phyloP scores from a whole-genome alignment of 2,113 vertebrate species.

The Tragelaphus buxtoni region DNA sequence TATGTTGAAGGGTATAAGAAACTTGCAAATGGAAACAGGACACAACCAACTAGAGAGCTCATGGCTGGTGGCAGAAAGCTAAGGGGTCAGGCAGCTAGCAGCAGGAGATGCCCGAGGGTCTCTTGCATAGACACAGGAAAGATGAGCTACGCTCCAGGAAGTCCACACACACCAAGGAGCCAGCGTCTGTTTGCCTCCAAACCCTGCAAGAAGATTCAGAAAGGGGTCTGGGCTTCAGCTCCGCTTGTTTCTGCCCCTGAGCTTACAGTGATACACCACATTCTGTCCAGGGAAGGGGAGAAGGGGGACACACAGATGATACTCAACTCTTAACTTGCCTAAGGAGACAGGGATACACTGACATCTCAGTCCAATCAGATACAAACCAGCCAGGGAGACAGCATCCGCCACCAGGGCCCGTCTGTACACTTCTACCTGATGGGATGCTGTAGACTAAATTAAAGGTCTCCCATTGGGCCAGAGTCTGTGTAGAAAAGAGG shows the following conservation, averaged over 20 bases:
- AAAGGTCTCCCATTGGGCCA: neutral
- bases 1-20: neutral
- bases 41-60: too few relatives aligned
- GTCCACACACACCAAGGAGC: accelerated
- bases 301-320: too few relatives aligned
- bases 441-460: accelerated
- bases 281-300: neutral
- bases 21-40: neutral
- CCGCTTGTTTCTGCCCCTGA: neutral
- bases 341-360: neutral
- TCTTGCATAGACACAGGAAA: too few relatives aligned
- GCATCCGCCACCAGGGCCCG: neutral
- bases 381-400: too few relatives aligned
- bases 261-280: neutral
- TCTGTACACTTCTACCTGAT: neutral
- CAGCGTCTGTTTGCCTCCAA: accelerated
- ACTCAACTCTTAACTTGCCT: accelerated
- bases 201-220: too few relatives aligned
- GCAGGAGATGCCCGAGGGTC: accelerated
- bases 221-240: neutral
- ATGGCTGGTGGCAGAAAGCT: accelerated
- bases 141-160: accelerated
- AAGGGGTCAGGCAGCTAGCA: neutral
- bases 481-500: too few relatives aligned
- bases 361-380: accelerated